Conservation (phyloP, 2,797 vertebrate species). For the Cyclopterus lumpus region DNA sequence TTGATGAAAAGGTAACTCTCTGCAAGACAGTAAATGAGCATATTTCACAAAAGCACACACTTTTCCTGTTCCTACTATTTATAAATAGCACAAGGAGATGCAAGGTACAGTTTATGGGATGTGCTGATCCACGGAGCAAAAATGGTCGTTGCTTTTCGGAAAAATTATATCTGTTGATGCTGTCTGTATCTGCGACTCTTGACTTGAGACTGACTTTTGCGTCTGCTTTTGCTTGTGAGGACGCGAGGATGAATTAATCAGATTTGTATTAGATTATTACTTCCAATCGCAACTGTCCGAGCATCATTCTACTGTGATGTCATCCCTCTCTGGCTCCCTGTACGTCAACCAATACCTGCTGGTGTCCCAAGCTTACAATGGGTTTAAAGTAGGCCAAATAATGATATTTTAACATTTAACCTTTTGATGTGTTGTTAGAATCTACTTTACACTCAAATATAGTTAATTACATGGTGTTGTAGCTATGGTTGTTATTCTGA, state of each 20-base stretch:
- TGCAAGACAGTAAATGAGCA: background rate
- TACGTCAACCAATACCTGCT: no score
- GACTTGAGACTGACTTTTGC: no score
- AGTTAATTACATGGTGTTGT: background rate
- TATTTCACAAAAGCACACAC: background rate
- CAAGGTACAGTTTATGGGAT: background rate
- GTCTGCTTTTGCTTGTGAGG: no score
- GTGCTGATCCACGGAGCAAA: background rate
- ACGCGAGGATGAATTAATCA: no score
- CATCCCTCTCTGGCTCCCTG: no score
- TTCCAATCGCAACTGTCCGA: no score
- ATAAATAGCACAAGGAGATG: background rate
- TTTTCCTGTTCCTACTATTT: background rate
- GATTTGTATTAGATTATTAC: no score
- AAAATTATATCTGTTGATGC: background rate
- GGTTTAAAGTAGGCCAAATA: no score
- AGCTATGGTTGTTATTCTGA: background rate
- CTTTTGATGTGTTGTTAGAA: background rate
- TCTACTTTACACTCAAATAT: background rate
- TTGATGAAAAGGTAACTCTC: background rate
- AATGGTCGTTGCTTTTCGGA: background rate
- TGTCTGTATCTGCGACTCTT: background rate
- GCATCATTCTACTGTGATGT: no score
- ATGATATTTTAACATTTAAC: background rate
- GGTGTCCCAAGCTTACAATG: no score